Conservation (phyloP, 2,797 vertebrate genomes). For the Onychomys torridus region DNA sequence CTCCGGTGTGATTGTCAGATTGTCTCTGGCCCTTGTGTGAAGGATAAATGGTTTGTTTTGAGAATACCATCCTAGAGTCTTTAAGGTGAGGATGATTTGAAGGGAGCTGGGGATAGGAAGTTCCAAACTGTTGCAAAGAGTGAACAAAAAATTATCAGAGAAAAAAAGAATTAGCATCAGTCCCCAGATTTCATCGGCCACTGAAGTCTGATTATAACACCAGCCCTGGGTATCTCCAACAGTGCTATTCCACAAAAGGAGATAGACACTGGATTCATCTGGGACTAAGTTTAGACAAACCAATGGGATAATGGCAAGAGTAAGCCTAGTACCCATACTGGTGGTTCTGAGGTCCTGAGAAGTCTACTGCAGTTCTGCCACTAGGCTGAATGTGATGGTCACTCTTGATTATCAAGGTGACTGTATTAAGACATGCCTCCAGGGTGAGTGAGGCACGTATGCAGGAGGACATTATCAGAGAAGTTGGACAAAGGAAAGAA, state of each 20-base stretch:
- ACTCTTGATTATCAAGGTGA: neutral
- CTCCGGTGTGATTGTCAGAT: neutral
- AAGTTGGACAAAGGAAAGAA: neutral
- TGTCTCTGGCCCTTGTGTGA: neutral
- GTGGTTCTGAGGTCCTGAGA: neutral
- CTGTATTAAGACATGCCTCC: neutral
- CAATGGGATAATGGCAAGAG: neutral
- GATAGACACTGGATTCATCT: neutral
- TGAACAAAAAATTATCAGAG: neutral
- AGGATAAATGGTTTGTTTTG: neutral
- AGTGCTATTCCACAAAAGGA: accelerated
- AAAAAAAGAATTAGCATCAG: neutral
- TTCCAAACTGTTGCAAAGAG: neutral
- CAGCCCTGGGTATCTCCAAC: neutral
- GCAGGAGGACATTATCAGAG: neutral
- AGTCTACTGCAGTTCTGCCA: neutral
- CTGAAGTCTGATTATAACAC: neutral
- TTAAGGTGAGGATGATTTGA: neutral
- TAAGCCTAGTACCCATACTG: neutral
- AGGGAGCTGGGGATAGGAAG: neutral
- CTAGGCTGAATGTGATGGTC: no score
- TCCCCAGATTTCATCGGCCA: neutral
- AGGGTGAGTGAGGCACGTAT: neutral
- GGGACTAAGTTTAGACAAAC: no score
- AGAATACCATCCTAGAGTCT: neutral